Evolutionary conservation across 2,888 invertebrate species (phyloP), one percentile per base, ranked within the genome.

Genomic region (Allolobophora icterica): DNA sequence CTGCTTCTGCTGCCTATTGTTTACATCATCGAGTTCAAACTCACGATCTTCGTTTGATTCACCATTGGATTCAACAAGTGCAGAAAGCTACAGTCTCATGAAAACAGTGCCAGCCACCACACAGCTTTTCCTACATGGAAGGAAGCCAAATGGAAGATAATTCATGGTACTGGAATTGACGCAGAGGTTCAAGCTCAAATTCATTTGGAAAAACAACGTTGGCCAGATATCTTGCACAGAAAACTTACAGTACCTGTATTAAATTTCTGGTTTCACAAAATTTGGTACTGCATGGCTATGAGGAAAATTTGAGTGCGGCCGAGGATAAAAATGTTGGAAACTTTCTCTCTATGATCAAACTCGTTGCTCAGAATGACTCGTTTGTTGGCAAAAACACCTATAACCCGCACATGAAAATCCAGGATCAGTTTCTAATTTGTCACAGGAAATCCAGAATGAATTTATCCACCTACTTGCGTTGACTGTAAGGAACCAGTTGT

Each of bases 401-500:
- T 19, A 89, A 35, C 38, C 6, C 17, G 89, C 13, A 11, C 33
- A 19, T 30, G 89, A 89, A 34, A 35, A 34, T 89, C 34, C 89
- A 6, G 38, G 38, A 34, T 34, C 89, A 34, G 38, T 89, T 6
- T 89, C 38, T n/a, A 8, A 89, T 89, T 35, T 89, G 30, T 35
- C 89, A 89, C 89, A 6, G 38, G 38, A 35, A 89, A 89, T 89
- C 38, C 89, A 89, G 38, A 89, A 89, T 89, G 89, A 89, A 89
- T 89, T 89, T 19, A 89, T 89, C 38, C 30, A 38, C 38, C 8
- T 89, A 35, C 89, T 89, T 33, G 89, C 89, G 38, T 89, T 38
- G 30, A 34, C 89, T 13, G 89, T 89, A 11, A 89, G 38, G 38
- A 89, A 35, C 30, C 89, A 89, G 38, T 11, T 89, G 38, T 38